These are phyloP conservation scores for Sisyra terminalis DNA, from an alignment of 2,888 invertebrate genomes.

Conservation along the genomic window DNA sequence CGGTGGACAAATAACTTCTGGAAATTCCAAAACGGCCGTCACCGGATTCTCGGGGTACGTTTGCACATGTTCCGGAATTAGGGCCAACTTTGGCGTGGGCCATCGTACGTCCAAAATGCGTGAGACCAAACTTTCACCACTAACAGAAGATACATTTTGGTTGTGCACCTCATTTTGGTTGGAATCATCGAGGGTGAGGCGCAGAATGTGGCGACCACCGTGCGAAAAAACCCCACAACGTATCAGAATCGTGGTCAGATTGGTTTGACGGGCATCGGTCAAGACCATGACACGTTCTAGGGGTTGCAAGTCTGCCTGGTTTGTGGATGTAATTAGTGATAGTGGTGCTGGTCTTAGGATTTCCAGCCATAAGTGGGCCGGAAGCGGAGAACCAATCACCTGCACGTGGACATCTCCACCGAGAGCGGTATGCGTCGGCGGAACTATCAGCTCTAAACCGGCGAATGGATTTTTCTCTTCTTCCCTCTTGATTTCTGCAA, in stretches of 20 bases:
- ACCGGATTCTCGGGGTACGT: constrained; percentile 66
- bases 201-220: constrained; percentile 46
- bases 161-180: constrained; percentile 15
- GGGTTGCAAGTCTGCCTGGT: constrained; percentile 18
- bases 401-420: constrained; percentile 64
- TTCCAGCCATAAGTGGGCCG: constrained; percentile 19
- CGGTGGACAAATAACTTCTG: constrained; percentile 51
- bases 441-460: constrained; percentile 40
- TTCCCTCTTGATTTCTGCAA: too few species aligned
- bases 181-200: constrained; percentile 21
- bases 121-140: constrained; percentile 18
- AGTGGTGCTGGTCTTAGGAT: constrained; percentile 24
- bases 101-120: constrained; percentile 63
- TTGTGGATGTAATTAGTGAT: constrained; percentile 20
- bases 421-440: constrained; percentile 58
- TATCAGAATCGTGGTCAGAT: constrained; percentile 32
- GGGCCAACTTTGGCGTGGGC: constrained; percentile 55
- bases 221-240: constrained; percentile 60
- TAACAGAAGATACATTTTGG: constrained; percentile 13
- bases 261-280: constrained; percentile 9
- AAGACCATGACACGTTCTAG: background rate
- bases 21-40: constrained; percentile 57
- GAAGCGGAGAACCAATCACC: constrained; percentile 31
- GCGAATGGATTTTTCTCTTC: background rate
- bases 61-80: constrained; percentile 59